Percentiles rank a stretch among this genome's conserved stretches.
Evolutionary conservation across 2,797 vertebrate species (phyloP).

Genomic region (Scleropages formosus): DNA sequence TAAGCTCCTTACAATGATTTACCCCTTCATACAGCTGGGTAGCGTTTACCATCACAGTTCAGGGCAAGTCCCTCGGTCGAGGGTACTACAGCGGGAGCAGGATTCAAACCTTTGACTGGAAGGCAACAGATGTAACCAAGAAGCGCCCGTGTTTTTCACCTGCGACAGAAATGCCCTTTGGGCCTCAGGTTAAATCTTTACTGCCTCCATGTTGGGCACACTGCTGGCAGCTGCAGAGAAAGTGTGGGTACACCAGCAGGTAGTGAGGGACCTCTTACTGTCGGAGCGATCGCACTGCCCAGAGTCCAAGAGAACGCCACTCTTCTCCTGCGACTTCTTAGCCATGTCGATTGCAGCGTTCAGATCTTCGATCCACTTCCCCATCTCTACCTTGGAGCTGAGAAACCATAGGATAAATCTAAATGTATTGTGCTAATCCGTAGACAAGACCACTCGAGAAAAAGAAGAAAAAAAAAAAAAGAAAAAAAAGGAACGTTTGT

Average conservation of each 20-base stretch:
- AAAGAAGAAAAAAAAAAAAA: too few species aligned
- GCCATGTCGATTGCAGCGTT: conserved; percentile 84
- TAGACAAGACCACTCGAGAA: neutral
- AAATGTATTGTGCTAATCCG: too few species aligned
- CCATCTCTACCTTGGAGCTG: conserved; percentile 90
- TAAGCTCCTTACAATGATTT: too few species aligned
- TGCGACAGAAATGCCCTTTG: neutral
- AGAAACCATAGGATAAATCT: neutral
- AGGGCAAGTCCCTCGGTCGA: too few species aligned
- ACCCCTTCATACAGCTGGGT: too few species aligned
- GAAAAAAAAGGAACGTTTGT: too few species aligned
- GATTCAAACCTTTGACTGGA: too few species aligned
- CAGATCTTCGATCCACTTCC: conserved; percentile 93
- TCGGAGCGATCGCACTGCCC: conserved; percentile 65
- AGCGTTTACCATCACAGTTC: too few species aligned
- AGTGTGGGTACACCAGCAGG: neutral
- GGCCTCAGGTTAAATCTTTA: too few species aligned
- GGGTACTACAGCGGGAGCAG: too few species aligned
- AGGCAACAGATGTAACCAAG: too few species aligned
- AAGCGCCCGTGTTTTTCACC: neutral
- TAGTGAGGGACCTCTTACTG: conserved; percentile 69
- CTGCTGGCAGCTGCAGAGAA: neutral
- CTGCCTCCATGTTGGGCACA: neutral
- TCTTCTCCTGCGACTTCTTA: conserved; percentile 74
- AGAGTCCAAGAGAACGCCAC: conserved; percentile 67